Evolutionary conservation across 2,888 invertebrate species (phyloP).

Genomic region (Ectemnius lituratus): DNA sequence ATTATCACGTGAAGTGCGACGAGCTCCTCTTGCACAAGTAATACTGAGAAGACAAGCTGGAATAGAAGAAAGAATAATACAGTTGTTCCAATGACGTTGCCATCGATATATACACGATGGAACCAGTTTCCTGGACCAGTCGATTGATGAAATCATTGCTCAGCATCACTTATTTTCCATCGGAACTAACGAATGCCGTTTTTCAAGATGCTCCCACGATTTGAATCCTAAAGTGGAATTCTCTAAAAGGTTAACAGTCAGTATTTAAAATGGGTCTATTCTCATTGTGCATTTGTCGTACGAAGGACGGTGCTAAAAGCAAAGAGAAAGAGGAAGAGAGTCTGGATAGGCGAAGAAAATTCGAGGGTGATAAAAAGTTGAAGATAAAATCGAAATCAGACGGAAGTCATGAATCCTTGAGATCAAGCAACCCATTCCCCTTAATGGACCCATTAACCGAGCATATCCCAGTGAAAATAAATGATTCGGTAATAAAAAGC

Average conservation of each 20-base stretch:
- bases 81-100: too few species aligned
- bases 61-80: too few species aligned
- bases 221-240: too few species aligned
- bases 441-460: not conserved
- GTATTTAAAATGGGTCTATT: not conserved
- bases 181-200: too few species aligned
- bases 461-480: not conserved
- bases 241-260: not conserved
- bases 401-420: not conserved
- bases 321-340: not conserved
- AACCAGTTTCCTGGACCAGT: too few species aligned
- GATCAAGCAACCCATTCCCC: not conserved
- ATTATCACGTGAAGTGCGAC: too few species aligned
- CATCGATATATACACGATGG: too few species aligned
- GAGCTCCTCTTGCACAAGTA: too few species aligned
- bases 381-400: not conserved
- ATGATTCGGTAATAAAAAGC: not conserved
- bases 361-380: not conserved
- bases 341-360: not conserved
- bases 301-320: not conserved
- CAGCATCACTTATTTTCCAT: too few species aligned
- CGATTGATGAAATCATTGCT: too few species aligned
- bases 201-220: too few species aligned
- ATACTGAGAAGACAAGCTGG: too few species aligned
- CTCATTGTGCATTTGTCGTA: not conserved